A percentile compares a stretch with the other conserved stretches of the same genome.
These are phyloP conservation scores for Oncorhynchus keta DNA, from an alignment of 2,113 vertebrate species.

Conservation along the genomic window DNA sequence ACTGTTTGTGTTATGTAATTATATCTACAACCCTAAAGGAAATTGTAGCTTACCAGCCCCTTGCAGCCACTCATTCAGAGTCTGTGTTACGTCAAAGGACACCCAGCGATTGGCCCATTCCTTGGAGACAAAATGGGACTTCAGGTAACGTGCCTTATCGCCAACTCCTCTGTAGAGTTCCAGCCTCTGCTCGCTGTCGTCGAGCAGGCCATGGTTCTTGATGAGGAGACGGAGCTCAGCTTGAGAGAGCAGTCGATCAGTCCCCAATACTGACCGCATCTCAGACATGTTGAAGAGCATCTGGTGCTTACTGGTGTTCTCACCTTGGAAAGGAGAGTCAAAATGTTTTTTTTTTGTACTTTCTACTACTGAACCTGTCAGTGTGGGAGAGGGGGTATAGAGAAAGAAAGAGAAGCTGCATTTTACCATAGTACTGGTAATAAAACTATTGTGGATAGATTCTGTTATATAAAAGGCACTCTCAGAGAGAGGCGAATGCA, in stretches of 20 bases:
- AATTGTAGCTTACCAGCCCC: conserved; percentile 51
- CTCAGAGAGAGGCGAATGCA: not conserved
- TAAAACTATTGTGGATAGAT: not conserved
- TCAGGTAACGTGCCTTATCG: conserved; percentile 65
- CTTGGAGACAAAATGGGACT: conserved; percentile 60
- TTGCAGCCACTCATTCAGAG: conserved; percentile 69
- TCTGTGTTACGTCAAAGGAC: conserved; percentile 77
- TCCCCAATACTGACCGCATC: conserved; percentile 50
- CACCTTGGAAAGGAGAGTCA: conserved; percentile 14
- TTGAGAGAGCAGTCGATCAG: conserved; percentile 52
- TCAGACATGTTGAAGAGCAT: conserved; percentile 52
- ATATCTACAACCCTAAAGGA: not conserved
- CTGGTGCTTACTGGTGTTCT: not conserved
- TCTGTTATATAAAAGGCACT: not conserved
- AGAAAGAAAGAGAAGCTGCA: not conserved
- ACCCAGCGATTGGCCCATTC: conserved; percentile 60
- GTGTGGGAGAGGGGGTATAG: no score
- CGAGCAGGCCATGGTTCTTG: not conserved
- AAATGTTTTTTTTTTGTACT: not conserved
- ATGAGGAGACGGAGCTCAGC: conserved; percentile 75
- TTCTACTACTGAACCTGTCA: not conserved
- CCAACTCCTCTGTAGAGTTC: conserved; percentile 69
- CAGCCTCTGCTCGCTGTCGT: conserved; percentile 55
- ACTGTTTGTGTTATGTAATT: not conserved
- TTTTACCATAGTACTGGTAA: not conserved